phyloP scores from a whole-genome alignment of 2,797 vertebrate species.

The Muraenolepis orangiensis region DNA sequence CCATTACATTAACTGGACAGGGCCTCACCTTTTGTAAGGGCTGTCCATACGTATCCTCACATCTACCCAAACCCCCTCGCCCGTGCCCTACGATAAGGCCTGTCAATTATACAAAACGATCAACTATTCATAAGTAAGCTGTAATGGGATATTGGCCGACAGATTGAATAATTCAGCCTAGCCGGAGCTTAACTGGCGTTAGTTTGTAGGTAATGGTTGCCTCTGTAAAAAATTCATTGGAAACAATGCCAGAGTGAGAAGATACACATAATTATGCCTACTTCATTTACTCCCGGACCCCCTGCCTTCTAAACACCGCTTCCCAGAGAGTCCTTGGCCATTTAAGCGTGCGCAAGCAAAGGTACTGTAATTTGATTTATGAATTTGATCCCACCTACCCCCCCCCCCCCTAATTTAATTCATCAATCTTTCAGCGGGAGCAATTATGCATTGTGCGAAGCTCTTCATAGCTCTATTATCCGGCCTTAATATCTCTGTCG shows the following conservation, averaged over 20 bases:
- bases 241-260: conserved; percentile 75
- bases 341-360: conserved; percentile 63
- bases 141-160: conserved; percentile 86
- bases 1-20: conserved; percentile 64
- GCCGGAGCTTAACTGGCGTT: conserved; percentile 80
- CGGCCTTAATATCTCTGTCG: conserved; percentile 65
- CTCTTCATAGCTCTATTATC: conserved; percentile 70
- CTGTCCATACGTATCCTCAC: conserved; percentile 16
- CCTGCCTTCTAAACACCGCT: conserved; percentile 56
- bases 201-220: conserved; percentile 83
- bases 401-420: conserved; percentile 70
- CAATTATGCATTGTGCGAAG: conserved; percentile 75
- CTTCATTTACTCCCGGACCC: conserved; percentile 68
- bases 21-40: conserved; percentile 61
- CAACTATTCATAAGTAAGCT: conserved; percentile 92
- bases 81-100: conserved; percentile 80
- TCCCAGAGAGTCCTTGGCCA: conserved; percentile 50
- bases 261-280: conserved; percentile 74
- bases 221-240: conserved; percentile 84
- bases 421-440: conserved; percentile 79
- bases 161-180: conserved; percentile 97
- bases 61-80: conserved; percentile 70
- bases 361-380: conserved; percentile 82
- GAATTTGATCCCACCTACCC: conserved; percentile 75
- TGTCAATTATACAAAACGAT: conserved; percentile 96